Base-by-base conservation (phyloP, 1,140 invertebrate species). In the Aphis gossypii region DNA sequence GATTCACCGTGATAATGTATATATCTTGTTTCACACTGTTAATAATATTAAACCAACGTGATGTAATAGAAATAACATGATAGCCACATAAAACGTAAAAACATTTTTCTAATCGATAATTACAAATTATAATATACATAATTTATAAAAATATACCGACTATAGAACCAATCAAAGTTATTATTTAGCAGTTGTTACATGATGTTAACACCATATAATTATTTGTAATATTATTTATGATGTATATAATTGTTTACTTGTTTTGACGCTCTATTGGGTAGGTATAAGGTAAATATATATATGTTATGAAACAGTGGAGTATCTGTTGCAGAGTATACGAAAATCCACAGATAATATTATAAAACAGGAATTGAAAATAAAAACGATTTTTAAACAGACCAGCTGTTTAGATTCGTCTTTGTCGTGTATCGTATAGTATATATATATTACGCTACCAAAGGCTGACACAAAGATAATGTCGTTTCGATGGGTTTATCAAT, bases 401-500 rank as follows among this genome's bases (percentile, higher is more conserved):
- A 84, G 41, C 25, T 84, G 35, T 20, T 41, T 38, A 23, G 83
- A 23, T 84, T 41, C 21, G 18, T 23, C 38, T 83, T 2, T 38
- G 38, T 84, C 38, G 35, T 38, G n/a, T 14, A 68, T 30, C 30
- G 56, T 30, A 30, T 21, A n/a, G 0, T 68, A n/a, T 30, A 30
- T 68, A 30, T 68, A 60, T 60, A 30, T 30, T 30, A 0, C 23
- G 56, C 7, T 9, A 9, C 18, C 11, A 23, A 83, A 83, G 3
- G 41, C 38, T 38, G 83, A 41, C 38, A 38, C 38, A 7, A 84
- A 21, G 60, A 76, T 84, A 84, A 84, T 84, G 83, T 41, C 38
- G 83, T 84, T 84, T 41, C 83, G 3, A 84, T 84, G 83, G 83
- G 38, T 84, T 84, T 84, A 41, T 84, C 9, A 41, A 84, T 84